Conservation (phyloP, 2,113 vertebrate genomes). For the Euleptes europaea region DNA sequence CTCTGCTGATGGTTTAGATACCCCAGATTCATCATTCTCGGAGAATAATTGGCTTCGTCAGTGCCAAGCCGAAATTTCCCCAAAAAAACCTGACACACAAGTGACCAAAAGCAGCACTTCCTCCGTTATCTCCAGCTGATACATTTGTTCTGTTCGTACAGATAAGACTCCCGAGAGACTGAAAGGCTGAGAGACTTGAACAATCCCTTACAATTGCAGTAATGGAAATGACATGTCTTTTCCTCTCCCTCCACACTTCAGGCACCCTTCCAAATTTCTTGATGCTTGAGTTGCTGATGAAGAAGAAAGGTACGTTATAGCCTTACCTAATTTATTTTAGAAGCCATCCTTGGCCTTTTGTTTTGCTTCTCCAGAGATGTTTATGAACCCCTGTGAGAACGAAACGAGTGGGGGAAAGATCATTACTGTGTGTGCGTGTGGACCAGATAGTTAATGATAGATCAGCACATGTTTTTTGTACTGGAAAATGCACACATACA, state of each 20-base stretch:
- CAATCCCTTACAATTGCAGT: not conserved
- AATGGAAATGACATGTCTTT: slow-evolving; percentile 11
- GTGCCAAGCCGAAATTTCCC: slow-evolving; percentile 2
- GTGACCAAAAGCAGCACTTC: slow-evolving; percentile 4
- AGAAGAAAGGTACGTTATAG: slow-evolving; percentile 13
- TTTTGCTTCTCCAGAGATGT: slow-evolving; percentile 47
- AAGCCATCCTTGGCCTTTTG: slow-evolving; percentile 37
- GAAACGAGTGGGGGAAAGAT: slow-evolving; percentile 7
- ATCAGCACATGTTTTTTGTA: slow-evolving; percentile 45
- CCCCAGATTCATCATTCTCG: slow-evolving; percentile 14
- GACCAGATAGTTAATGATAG: slow-evolving; percentile 36
- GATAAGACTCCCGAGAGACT: not conserved
- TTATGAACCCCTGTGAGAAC: slow-evolving; percentile 46
- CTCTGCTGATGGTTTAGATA: slow-evolving; percentile 19
- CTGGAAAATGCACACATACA: slow-evolving; percentile 32
- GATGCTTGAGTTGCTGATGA: slow-evolving; percentile 34
- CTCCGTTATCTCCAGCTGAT: not conserved
- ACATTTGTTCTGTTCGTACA: not conserved
- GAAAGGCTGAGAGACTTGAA: not conserved
- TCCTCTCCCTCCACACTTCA: not conserved
- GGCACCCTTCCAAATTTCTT: slow-evolving; percentile 12
- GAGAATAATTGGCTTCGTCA: not conserved
- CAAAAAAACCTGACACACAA: not conserved
- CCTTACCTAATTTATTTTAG: slow-evolving; percentile 55
- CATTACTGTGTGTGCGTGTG: slow-evolving; percentile 23